Evolutionary conservation across 2,888 invertebrate genomes (phyloP), one percentile per base, ranked within the genome.

Genomic region (Drosophila pegasa): DNA sequence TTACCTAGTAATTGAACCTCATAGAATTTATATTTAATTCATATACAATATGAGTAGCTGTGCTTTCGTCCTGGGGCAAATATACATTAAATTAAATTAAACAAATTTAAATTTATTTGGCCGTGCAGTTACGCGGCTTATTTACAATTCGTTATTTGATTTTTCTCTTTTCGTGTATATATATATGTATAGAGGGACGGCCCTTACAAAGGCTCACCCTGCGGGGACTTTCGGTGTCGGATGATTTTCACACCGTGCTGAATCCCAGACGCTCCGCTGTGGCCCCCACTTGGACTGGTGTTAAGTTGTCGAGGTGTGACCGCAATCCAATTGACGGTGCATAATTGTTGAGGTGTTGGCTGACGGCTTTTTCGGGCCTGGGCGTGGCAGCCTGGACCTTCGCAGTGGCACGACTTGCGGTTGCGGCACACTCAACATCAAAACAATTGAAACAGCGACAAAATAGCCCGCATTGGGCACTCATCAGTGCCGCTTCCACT

Each of bases 281-380:
- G 9, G 25, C 14, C 16, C 50, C n/a, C 20, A 3, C 57, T 10
- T 47, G 33, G 9, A 16, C 22, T 27, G 27, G 59, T 22, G 35
- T 43, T 60, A 57, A 66, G 57, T 41, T 61, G 73, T 8, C 40
- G 73, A 60, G 60, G 71, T 78, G 78, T 77, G 48, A 78, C 75
- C 75, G 35, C 75, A 75, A 75, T 73, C 60, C 74, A 72, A 75
- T 75, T 75, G 78, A 64, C 63, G 78, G 41, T 38, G 68, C 63
- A 72, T 78, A 75, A 77, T 75, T 75, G 68, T 41, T 38, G 50
- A 75, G 75, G 78, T 72, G 75, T 72, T 68, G 40, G 67, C 18
- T 40, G 38, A 43, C 43, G 40, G 56, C 40, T 70, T 41, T 43
- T 14, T 18, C 6, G n/a, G 29, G 16, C 16, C 29, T 38, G 9